phyloP scores from a whole-genome alignment of 2,113 vertebrate genomes.

The Neolamprologus sp. region DNA sequence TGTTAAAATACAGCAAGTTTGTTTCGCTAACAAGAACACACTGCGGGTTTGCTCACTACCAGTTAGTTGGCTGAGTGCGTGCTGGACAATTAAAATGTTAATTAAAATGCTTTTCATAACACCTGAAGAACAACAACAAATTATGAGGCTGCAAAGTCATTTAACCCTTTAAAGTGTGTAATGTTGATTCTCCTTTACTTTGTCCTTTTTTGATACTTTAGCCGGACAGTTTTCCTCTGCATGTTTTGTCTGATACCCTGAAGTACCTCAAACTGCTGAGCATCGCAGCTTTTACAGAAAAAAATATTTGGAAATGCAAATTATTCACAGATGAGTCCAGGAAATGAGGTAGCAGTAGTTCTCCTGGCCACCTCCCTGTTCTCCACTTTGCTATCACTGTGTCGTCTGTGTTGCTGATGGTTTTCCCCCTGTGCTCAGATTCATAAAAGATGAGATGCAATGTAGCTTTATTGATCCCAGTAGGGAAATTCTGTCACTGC shows the following conservation, averaged over 20 bases:
- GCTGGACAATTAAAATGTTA: not conserved
- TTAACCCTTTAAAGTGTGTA: not conserved
- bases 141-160: not conserved
- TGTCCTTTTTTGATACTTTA: not conserved
- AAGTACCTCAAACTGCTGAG: not conserved
- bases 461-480: conserved; percentile 29
- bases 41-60: not conserved
- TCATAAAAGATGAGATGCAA: conserved; percentile 23
- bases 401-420: not conserved
- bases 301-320: not conserved
- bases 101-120: not conserved
- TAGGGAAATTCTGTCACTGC: not conserved
- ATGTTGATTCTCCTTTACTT: not conserved
- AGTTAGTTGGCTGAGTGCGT: not conserved
- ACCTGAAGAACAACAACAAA: not conserved
- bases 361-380: not conserved
- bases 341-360: not conserved
- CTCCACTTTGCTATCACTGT: not conserved
- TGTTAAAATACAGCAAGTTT: not conserved
- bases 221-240: not conserved
- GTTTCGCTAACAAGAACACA: not conserved
- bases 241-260: not conserved
- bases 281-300: not conserved
- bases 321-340: not conserved
- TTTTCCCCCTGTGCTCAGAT: not conserved